These are phyloP conservation scores for Tragelaphus scriptus DNA, from an alignment of 2,113 vertebrate species.

Conservation along the genomic window DNA sequence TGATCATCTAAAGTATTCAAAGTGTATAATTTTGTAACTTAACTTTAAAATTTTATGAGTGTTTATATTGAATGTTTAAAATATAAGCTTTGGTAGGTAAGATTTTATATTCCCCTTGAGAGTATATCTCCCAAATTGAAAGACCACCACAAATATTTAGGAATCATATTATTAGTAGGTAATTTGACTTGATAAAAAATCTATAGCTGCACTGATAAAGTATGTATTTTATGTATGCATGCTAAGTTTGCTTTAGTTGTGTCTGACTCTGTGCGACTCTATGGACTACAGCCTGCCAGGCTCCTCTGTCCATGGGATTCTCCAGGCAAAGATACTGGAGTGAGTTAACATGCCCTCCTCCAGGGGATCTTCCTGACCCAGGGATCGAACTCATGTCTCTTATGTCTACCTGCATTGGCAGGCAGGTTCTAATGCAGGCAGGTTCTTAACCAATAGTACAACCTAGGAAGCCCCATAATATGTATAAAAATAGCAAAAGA, in stretches of 20 bases:
- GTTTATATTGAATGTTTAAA: constrained; percentile 7
- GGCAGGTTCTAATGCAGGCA: neutral
- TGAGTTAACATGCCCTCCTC: neutral
- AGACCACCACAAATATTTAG: neutral
- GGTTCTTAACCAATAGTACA: neutral
- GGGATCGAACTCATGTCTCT: neutral
- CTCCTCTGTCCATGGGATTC: neutral
- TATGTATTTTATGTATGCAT: neutral
- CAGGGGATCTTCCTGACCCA: neutral
- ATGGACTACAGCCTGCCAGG: neutral
- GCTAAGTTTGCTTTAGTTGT: neutral
- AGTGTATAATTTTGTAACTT: constrained; percentile 1
- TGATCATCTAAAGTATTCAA: neutral
- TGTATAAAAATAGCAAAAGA: neutral
- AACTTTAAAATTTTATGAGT: neutral
- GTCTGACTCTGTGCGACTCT: neutral
- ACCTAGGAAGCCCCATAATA: neutral
- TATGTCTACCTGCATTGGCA: neutral
- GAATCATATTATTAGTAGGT: neutral
- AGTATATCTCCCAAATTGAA: neutral
- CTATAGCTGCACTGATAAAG: neutral
- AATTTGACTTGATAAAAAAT: neutral
- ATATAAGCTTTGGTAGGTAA: neutral
- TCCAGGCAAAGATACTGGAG: neutral
- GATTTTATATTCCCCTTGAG: constrained; percentile 22